Percentiles rank a stretch among this genome's conserved stretches.
phyloP scores from a whole-genome alignment of 2,888 invertebrate species.

The Acronicta leporina region DNA sequence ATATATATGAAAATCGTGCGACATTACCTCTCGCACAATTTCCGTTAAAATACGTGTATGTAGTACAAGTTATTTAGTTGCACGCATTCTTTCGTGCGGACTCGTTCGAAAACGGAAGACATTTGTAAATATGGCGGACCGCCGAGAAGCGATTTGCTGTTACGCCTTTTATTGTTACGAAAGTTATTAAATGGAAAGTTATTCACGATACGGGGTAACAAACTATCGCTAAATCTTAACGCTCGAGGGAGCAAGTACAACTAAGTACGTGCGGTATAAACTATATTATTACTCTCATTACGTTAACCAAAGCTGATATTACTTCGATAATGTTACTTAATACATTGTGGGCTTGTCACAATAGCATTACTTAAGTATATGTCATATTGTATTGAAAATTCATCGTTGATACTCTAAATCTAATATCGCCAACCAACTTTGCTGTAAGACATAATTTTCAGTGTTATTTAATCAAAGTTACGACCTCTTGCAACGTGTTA shows the following conservation, averaged over 20 bases:
- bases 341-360: conserved; percentile 20
- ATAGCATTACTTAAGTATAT: not conserved
- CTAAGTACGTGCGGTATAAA: conserved; percentile 30
- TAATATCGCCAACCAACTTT: too few relatives aligned
- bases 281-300: conserved; percentile 44
- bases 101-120: conserved; percentile 56
- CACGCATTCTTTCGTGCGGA: conserved; percentile 49
- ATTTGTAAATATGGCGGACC: conserved; percentile 44
- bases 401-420: too few relatives aligned
- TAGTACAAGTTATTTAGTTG: conserved; percentile 47
- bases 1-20: conserved; percentile 54
- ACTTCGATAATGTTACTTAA: conserved; percentile 41
- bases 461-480: too few relatives aligned
- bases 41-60: conserved; percentile 51
- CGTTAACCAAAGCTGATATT: conserved; percentile 27
- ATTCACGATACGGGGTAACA: conserved; percentile 49
- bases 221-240: conserved; percentile 67
- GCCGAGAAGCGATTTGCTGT: conserved; percentile 58
- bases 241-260: conserved; percentile 59
- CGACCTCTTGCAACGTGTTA: too few relatives aligned
- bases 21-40: conserved; percentile 57
- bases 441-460: too few relatives aligned
- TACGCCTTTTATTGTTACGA: conserved; percentile 63
- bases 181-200: conserved; percentile 69
- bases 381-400: too few relatives aligned